These are phyloP conservation scores for Phalloptychus januarius DNA, from an alignment of 2,797 vertebrate genomes.

Conservation along the genomic window DNA sequence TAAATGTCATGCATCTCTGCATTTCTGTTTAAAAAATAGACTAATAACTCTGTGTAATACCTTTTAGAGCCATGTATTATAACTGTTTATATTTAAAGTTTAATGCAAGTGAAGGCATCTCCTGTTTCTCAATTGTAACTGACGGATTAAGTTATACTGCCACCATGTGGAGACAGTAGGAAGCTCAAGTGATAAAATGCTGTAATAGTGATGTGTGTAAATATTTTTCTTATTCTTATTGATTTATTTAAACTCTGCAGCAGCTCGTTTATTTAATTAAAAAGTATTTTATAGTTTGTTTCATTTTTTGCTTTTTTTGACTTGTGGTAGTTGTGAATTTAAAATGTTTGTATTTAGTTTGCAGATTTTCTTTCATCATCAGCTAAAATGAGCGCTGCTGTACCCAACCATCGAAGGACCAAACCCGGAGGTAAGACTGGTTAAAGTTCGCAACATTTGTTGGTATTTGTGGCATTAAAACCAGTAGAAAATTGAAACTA, in stretches of 20 bases:
- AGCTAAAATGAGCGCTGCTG: slow-evolving; percentile 69
- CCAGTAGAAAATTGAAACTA: no score
- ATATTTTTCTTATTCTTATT: no score
- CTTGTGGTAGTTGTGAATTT: background rate
- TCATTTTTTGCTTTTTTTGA: background rate
- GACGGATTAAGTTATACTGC: background rate
- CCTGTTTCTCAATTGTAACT: background rate
- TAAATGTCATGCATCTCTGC: background rate
- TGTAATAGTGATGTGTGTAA: no score
- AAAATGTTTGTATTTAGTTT: background rate
- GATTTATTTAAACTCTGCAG: background rate
- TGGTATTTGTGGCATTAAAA: background rate
- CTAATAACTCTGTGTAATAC: background rate
- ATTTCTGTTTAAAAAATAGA: background rate
- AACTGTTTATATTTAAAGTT: background rate
- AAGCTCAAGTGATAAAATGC: background rate
- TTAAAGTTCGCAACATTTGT: background rate
- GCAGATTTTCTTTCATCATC: background rate
- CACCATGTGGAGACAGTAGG: background rate
- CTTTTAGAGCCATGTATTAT: background rate
- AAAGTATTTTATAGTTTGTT: background rate
- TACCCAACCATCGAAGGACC: slow-evolving; percentile 77
- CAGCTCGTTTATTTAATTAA: background rate
- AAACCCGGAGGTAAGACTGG: slow-evolving; percentile 72
- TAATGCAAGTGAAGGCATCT: background rate